A percentile compares a stretch with the other conserved stretches of the same genome.
Evolutionary conservation across 53 echinoderm and acorn worm species (phyloP).

Genomic region (Antedon mediterranea): DNA sequence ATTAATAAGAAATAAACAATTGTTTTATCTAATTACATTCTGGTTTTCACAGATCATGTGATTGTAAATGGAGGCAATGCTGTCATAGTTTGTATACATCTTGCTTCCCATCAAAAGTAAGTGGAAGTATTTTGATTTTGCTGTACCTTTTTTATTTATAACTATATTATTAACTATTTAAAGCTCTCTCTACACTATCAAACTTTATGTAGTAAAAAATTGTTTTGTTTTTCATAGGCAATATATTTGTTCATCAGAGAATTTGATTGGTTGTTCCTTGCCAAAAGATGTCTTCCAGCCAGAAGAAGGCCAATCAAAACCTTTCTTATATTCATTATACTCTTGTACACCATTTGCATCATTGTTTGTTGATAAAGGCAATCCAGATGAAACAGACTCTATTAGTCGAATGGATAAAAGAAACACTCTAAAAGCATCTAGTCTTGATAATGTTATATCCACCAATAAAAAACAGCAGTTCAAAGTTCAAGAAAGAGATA

Average conservation of each 20-base stretch:
- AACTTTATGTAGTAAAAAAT: no score
- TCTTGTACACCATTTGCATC: conserved; percentile 78
- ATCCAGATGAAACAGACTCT: background rate
- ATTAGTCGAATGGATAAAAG: background rate
- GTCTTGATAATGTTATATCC: background rate
- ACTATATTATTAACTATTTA: no score
- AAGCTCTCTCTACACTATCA: no score
- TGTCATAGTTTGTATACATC: conserved; percentile 68
- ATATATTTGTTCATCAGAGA: conserved; percentile 47
- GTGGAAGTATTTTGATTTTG: background rate
- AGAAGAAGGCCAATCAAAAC: conserved; percentile 26
- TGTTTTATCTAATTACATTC: no score
- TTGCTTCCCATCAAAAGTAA: conserved; percentile 71
- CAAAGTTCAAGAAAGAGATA: background rate
- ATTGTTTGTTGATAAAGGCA: conserved; percentile 27
- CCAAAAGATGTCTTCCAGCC: conserved; percentile 58
- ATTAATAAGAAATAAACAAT: no score
- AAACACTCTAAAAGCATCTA: background rate
- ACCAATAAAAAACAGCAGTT: background rate
- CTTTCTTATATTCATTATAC: conserved; percentile 67
- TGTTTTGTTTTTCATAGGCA: conserved; percentile 26
- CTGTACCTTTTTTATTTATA: no score
- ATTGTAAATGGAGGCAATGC: conserved; percentile 26
- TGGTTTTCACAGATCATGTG: conserved; percentile 31
- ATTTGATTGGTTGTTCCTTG: conserved; percentile 44